These are phyloP conservation scores for Drosophila pruinosa DNA, from an alignment of 1,140 invertebrate species.

Conservation along the genomic window DNA sequence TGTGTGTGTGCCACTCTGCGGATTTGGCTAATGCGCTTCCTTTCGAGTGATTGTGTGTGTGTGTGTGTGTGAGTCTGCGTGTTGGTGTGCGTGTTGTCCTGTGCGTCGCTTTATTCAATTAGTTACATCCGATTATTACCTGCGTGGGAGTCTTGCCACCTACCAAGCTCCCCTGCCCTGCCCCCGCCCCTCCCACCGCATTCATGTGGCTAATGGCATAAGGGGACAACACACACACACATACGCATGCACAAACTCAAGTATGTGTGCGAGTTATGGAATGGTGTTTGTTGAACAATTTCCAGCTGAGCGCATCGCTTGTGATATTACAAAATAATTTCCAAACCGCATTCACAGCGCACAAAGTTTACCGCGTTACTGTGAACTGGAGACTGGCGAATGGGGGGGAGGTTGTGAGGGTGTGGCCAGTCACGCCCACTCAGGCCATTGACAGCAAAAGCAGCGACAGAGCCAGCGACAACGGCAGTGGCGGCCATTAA, in stretches of 20 bases:
- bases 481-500: slow-evolving; percentile 21
- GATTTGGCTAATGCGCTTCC: slow-evolving; percentile 55
- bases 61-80: slow-evolving; percentile 9
- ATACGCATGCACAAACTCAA: slow-evolving; percentile 17
- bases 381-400: background rate
- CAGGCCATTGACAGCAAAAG: slow-evolving; percentile 44
- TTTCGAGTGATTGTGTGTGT: background rate
- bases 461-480: background rate
- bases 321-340: slow-evolving; percentile 78
- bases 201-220: slow-evolving; percentile 36
- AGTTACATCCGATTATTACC: slow-evolving; percentile 79
- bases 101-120: slow-evolving; percentile 78
- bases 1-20: slow-evolving; percentile 26
- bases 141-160: slow-evolving; percentile 40
- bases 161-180: no score
- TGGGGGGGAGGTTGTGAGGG: background rate
- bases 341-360: slow-evolving; percentile 58
- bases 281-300: slow-evolving; percentile 67
- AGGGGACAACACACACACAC: slow-evolving; percentile 31
- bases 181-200: background rate
- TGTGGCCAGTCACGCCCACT: slow-evolving; percentile 10
- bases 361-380: slow-evolving; percentile 28
- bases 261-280: slow-evolving; percentile 47
- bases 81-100: slow-evolving; percentile 48
- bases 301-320: slow-evolving; percentile 72